Conservation (phyloP, 2,888 invertebrate genomes). For the Darwinula stevensoni region DNA sequence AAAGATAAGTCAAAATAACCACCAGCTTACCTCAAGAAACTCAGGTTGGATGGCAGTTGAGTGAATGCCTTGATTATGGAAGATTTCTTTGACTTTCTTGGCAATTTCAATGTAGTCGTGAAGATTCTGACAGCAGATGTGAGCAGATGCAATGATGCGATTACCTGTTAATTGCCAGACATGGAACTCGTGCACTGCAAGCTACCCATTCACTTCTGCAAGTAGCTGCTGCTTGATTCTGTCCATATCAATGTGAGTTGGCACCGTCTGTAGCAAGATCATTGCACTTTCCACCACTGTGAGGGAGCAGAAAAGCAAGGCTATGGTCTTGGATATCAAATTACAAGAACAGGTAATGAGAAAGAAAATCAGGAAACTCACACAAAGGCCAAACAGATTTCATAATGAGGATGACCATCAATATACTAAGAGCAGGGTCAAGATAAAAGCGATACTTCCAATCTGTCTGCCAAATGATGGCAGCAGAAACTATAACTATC, state of each 20-base stretch:
- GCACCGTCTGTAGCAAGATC: constrained; percentile 88
- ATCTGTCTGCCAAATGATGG: constrained; percentile 33
- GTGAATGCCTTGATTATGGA: constrained; percentile 93
- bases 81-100: constrained; percentile 81
- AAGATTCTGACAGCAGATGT: constrained; percentile 74
- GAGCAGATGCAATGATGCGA: constrained; percentile 85
- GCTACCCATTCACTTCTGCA: constrained; percentile 68
- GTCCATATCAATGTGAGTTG: constrained; percentile 84
- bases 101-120: constrained; percentile 93
- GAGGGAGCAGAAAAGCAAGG: too few relatives aligned
- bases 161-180: constrained; percentile 95
- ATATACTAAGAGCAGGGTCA: constrained; percentile 73
- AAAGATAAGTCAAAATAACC: constrained; percentile 15
- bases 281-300: constrained; percentile 63
- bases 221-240: constrained; percentile 60
- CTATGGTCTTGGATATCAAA: too few relatives aligned
- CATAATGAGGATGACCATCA: constrained; percentile 56
- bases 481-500: constrained; percentile 60
- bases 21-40: constrained; percentile 35
- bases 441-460: constrained; percentile 46
- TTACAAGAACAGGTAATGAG: too few relatives aligned
- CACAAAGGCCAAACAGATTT: constrained; percentile 64
- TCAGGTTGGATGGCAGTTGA: constrained; percentile 97
- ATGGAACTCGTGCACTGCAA: constrained; percentile 91
- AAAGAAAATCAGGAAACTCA: constrained; percentile 11